Evolutionary conservation across 2,888 invertebrate species (phyloP), one percentile per base, ranked within the genome.

Genomic region (Heliconius erato): DNA sequence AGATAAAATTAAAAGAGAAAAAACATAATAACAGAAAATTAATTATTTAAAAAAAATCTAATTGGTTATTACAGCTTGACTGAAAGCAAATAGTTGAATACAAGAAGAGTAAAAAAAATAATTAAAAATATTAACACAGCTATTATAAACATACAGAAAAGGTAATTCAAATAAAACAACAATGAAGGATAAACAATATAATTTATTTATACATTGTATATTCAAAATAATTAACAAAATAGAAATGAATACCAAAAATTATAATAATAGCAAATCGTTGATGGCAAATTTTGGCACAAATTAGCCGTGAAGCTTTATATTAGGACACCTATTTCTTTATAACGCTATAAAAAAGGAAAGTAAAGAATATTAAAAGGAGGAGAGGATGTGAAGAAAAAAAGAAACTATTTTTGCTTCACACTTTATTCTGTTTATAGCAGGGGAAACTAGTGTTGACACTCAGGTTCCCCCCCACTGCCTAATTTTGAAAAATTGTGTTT

Each of bases 211-310:
- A 87, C 85, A 87, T 84, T 84, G 85, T 87, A 82, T 81, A 72
- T 49, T 72, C 26, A 44, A 49, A 67, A 14, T 71, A 71, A 71
- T 26, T 71, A 83, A 74, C 71, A 59, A 82, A 82, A 82, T 74
- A 79, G 23, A 63, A 84, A 83, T 79, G 79, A 26, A 71, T 78
- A 84, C 81, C 78, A 78, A 78, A 74, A 32, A 82, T 79, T 68
- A 77, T 23, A 84, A 63, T 63, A 63, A 63, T n/a, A 85, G 85
- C 82, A 71, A 78, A 83, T 67, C 71, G 80, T 71, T 74, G 84
- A 85, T 93, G 93, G 94, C 94, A 95, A 94, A 94, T 95, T 67
- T 95, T 95, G 95, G 95, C 95, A 95, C 95, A 91, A 91, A 91
- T 91, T 89, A 89, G 86, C 85, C 82, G 84, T 79, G 74, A 87